Evolutionary conservation across 2,797 vertebrate genomes (phyloP), one percentile per base, ranked within the genome.

Genomic region (Molossus molossus): DNA sequence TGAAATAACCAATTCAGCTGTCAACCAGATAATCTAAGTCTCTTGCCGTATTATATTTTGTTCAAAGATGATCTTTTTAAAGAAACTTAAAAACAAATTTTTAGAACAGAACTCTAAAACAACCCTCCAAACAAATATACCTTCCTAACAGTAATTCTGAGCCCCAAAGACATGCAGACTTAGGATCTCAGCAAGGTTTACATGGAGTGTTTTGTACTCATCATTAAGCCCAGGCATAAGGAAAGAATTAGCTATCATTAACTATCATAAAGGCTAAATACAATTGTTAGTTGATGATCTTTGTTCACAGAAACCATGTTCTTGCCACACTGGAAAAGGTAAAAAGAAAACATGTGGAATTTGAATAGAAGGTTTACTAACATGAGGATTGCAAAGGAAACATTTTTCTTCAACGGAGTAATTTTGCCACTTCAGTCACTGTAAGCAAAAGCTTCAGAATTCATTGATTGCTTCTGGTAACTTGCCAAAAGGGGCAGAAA

Each of bases 201-300:
- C n/a, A 1, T 1, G 37, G 12, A 79, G 50, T 85, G 55, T 64
- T 65, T 23, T 64, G 4, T 57, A 55, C 37, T 88, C 33, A 90
- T 29, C 84, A 73, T 69, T 79, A 94, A 86, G n/a, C 70, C 70
- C 37, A 62, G 14, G 72, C 57, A 91, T 62, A 84, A 87, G 27
- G 55, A 80, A 94, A 95, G 58, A 93, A 87, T 95, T 53, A 95
- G 77, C 90, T 82, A 57, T 67, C 58, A 69, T 87, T 94, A 96
- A 57, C 40, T 55, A 11, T 58, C n/a, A 58, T 18, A 60, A 91
- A 95, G 65, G 67, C 82, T 94, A 86, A 81, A 73, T 60, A 50
- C 14, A 94, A 95, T 64, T 91, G 70, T 58, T 76, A 77, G 73
- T 10, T 95, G 86, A 75, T 90, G 77, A 85, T 76, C 53, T 86